These are phyloP conservation scores for Ophion ventricosus DNA, from an alignment of 2,888 invertebrate species.

Conservation along the genomic window DNA sequence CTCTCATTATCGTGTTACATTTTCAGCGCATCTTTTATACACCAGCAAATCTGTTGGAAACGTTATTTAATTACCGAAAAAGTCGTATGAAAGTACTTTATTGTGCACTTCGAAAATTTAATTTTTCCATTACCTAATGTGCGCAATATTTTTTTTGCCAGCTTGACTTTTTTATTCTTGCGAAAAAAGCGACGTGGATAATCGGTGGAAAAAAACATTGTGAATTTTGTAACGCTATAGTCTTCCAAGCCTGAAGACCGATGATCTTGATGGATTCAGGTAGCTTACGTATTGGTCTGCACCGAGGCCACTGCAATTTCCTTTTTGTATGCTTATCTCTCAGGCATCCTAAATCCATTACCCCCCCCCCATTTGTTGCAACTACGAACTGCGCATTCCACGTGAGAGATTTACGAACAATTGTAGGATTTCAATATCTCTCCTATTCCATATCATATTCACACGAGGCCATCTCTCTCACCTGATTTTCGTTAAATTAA, in stretches of 20 bases:
- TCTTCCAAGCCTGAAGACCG: neutral
- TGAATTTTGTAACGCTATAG: neutral
- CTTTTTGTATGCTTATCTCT: conserved; percentile 67
- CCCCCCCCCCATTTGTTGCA: conserved; percentile 65
- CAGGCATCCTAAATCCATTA: conserved; percentile 70
- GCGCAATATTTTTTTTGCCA: neutral
- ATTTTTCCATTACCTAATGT: neutral
- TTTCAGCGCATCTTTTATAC: too few species aligned
- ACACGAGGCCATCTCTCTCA: too few species aligned
- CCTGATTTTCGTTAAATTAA: too few species aligned
- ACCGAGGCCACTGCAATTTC: conserved; percentile 73
- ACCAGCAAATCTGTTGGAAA: too few species aligned
- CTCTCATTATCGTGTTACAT: too few species aligned
- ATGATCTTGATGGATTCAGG: conserved; percentile 9
- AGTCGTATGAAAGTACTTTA: too few species aligned
- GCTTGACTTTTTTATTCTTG: neutral
- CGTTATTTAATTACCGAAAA: too few species aligned
- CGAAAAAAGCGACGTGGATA: neutral
- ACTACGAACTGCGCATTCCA: conserved; percentile 23
- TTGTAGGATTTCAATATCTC: conserved; percentile 48
- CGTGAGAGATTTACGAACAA: conserved; percentile 41
- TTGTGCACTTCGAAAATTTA: neutral
- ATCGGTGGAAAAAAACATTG: neutral
- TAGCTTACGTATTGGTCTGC: conserved; percentile 28
- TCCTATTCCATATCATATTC: conserved; percentile 24